These are phyloP conservation scores for Leptinotarsa lineolata DNA, from an alignment of 1,140 invertebrate species.

Conservation along the genomic window DNA sequence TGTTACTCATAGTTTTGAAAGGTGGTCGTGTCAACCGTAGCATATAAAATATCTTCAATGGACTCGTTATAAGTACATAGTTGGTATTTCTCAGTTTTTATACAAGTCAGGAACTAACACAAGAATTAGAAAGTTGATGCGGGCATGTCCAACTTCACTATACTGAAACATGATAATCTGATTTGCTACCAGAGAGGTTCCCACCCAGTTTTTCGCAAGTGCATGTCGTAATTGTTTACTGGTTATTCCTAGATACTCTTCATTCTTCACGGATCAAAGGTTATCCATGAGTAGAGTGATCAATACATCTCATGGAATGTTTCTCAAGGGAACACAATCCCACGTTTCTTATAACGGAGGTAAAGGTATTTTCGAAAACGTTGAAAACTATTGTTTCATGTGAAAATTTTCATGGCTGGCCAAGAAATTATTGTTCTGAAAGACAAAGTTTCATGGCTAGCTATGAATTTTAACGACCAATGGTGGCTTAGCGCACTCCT, in stretches of 20 bases:
- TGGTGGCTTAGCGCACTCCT: too few species aligned
- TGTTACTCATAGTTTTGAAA: neutral
- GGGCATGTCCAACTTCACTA: neutral
- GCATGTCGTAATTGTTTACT: neutral
- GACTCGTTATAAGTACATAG: neutral
- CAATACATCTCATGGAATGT: too few species aligned
- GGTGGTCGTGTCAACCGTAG: neutral
- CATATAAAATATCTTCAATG: neutral
- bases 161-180: slow-evolving; percentile 6
- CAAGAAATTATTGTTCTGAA: too few species aligned
- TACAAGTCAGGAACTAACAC: neutral
- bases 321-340: too few species aligned
- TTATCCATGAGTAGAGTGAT: too few species aligned
- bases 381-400: too few species aligned
- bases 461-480: too few species aligned
- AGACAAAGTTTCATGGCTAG: too few species aligned
- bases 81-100: slow-evolving; percentile 6
- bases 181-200: neutral
- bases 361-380: too few species aligned
- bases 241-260: slow-evolving; percentile 5
- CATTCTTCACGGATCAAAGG: neutral
- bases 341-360: too few species aligned
- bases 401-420: too few species aligned
- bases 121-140: slow-evolving; percentile 5
- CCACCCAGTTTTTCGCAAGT: slow-evolving; percentile 7